Base-by-base conservation (phyloP, 2,797 vertebrate species). In the Cyprinodon diabolis region DNA sequence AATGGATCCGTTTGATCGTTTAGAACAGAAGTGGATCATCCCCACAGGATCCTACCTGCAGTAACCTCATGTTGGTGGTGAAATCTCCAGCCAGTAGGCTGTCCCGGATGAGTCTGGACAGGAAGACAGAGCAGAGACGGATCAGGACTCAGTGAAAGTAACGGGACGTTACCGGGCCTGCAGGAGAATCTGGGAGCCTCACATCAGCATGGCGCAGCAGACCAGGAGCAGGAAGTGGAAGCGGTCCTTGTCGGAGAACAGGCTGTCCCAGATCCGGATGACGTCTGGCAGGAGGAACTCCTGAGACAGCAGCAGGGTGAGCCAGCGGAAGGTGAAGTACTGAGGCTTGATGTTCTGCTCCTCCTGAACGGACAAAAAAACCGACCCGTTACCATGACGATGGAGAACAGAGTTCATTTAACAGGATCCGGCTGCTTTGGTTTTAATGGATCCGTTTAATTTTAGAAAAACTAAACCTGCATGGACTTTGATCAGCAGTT, bases 311-410 rank as follows among this genome's bases (percentile, higher is more conserved):
- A 99, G 92, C 85, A 99, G 90, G 0, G 97, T 99, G 83, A 99
- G 92, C 98, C 98, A 99, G 86, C 97, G 98, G 93, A 99, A 99
- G 68, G 98, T 97, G 70, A 99, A 99, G 86, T 99, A 99, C 94
- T 99, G 98, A 0, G 98, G 98, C 89, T 97, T 98, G 94, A 99
- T 99, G 89, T 97, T 98, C 93, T 99, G 97, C 89, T 99, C 98
- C 92, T 97, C 97, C 98, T 99, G 94, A 45, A n/a, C 12, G 67
- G 57, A 57, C 30, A 48, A 4, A 68, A 21, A 37, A 21, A 55
- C 51, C 49, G 6, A 49, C 48, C 48, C 14, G 48, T 49, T 49
- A 11, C 1, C 23, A 11, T 30, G 30, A 30, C 30, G 30, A 30
- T 30, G 30, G 30, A 30, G 30, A 30, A 30, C 30, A 30, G 30